Conservation (phyloP, 2,113 vertebrate genomes). For the Tamias sibiricus region DNA sequence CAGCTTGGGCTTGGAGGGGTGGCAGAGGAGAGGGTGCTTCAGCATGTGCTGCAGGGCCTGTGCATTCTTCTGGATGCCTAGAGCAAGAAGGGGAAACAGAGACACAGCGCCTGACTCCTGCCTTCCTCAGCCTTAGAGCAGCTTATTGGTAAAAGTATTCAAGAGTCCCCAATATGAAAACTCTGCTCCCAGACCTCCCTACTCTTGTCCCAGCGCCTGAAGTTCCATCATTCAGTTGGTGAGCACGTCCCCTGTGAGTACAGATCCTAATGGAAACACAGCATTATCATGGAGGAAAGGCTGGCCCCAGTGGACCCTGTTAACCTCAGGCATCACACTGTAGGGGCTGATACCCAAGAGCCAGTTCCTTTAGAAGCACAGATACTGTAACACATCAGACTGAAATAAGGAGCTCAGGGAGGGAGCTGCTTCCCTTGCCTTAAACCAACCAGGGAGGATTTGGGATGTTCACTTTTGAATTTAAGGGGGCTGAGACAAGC, state of each 20-base stretch:
- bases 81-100: neutral
- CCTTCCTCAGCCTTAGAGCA: neutral
- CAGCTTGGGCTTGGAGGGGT: constrained; percentile 85
- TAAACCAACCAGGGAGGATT: neutral
- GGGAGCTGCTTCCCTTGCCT: neutral
- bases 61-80: constrained; percentile 91
- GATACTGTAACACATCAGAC: neutral
- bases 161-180: neutral
- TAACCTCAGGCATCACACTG: neutral
- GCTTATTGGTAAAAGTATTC: neutral
- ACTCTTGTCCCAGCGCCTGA: neutral
- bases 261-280: neutral
- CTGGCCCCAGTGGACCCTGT: neutral
- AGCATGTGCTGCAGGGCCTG: constrained; percentile 87
- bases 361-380: neutral
- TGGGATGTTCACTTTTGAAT: neutral
- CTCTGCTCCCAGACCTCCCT: neutral
- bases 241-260: neutral
- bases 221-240: neutral
- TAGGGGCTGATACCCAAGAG: neutral
- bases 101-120: neutral
- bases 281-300: neutral
- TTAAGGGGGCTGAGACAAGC: neutral
- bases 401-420: neutral
- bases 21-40: constrained; percentile 86